Conservation (phyloP, 2,113 vertebrate genomes). For the Nestor notabilis region DNA sequence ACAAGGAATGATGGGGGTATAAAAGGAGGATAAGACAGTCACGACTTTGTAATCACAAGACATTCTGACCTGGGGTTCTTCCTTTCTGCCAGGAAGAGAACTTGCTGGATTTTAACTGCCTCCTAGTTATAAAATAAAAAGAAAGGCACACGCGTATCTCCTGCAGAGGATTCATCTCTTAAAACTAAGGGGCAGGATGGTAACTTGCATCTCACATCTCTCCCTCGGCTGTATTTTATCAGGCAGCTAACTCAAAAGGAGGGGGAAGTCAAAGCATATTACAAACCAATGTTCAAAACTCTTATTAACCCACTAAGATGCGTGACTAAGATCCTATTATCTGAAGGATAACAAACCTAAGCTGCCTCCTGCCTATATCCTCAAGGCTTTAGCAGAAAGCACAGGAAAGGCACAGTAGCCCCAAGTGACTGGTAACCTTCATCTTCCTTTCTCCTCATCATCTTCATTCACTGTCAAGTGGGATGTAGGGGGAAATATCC, state of each 20-base stretch:
- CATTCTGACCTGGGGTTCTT: background rate
- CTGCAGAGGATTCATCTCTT: background rate
- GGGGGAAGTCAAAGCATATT: background rate
- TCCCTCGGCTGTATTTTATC: background rate
- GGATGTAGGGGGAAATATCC: background rate
- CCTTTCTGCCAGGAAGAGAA: background rate
- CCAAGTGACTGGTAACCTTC: background rate
- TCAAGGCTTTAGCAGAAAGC: background rate
- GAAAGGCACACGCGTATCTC: background rate
- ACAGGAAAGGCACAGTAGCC: background rate
- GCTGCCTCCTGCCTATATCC: background rate
- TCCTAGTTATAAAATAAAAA: background rate
- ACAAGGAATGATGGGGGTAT: background rate
- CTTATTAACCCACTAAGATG: slow-evolving; percentile 3
- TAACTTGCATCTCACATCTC: background rate
- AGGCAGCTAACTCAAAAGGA: background rate
- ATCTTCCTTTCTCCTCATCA: background rate
- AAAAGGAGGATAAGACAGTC: background rate
- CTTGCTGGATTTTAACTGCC: background rate
- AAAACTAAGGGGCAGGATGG: background rate
- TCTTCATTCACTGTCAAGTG: background rate
- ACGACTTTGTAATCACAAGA: background rate
- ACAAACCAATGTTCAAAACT: background rate
- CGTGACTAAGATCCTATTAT: background rate
- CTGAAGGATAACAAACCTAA: slow-evolving; percentile 2